These are phyloP conservation scores for Manis javanica DNA, from an alignment of 2,797 vertebrate species.

Conservation along the genomic window DNA sequence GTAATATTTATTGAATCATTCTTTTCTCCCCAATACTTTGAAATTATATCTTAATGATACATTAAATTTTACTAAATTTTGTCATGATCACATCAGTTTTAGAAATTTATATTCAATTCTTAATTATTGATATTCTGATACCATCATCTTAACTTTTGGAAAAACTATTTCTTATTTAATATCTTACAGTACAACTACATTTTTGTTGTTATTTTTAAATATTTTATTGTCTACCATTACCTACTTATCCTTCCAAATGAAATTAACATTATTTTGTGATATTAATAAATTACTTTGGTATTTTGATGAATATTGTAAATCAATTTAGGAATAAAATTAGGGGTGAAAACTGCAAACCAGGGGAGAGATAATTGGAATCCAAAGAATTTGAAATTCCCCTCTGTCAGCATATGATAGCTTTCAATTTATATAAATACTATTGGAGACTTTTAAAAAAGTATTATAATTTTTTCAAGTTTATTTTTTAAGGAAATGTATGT, in stretches of 20 bases:
- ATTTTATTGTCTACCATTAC: not conserved
- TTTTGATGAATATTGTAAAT: not conserved
- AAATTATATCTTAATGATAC: not conserved
- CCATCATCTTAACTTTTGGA: not conserved
- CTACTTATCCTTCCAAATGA: not conserved
- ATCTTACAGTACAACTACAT: not conserved
- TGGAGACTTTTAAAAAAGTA: not conserved
- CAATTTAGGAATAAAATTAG: not conserved
- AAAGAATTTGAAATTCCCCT: conserved; percentile 3
- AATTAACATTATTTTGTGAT: not conserved
- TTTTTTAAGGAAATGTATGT: not conserved
- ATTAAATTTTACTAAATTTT: not conserved
- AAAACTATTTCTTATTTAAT: not conserved
- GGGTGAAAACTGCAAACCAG: not conserved
- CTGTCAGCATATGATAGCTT: not conserved
- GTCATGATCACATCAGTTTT: not conserved
- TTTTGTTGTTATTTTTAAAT: not conserved
- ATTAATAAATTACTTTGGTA: not conserved
- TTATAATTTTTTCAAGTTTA: not conserved
- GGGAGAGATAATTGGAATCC: not conserved
- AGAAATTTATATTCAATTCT: not conserved
- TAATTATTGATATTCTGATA: not conserved
- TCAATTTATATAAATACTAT: not conserved
- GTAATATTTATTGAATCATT: not conserved
- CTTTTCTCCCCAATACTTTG: not conserved